Base-by-base conservation (phyloP, 2,888 invertebrate genomes). In the Drosophila maculinotata region DNA sequence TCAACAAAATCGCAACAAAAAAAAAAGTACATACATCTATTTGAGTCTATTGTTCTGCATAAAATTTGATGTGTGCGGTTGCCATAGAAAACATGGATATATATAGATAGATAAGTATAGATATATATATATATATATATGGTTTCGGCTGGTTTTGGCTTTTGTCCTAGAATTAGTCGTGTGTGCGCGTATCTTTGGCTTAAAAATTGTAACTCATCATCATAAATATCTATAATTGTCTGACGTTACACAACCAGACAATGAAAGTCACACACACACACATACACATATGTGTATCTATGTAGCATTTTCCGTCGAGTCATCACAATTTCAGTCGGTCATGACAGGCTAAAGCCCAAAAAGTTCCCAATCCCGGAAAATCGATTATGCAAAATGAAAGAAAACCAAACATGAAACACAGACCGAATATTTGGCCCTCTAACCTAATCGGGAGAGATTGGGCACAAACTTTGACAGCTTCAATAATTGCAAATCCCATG, bases 171-270 rank as follows among this genome's bases (percentile, higher is more conserved):
- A 41, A 62, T 62, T 54, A 47, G 52, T 42, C 39, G 48, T 33
- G 10, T 41, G 23, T 36, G 52, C 35, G 41, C 42, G 35, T 60
- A 59, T 62, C 47, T 64, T 57, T 42, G 30, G 41, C 14, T 38
- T 30, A 36, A 60, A 66, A 78, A 72, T 68, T 80, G 77, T 82
- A 63, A 49, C 63, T 51, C 82, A 69, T 85, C 76, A 58, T 65
- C 65, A 70, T 67, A 74, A 65, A 81, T 83, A 75, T 71, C 84
- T 78, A 76, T 81, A 80, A 81, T 81, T 81, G 87, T 80, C 60
- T 48, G 54, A 39, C 12, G 60, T 75, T 64, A 67, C 47, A 60
- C 49, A 68, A 62, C 14, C 39, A 62, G 59, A 79, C 78, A 82
- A 79, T 79, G 67, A 67, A 79, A 65, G 63, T 63, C 73, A 41